Conservation (phyloP, 35 echinoderm and acorn worm genomes). For the Chiridota heheva region DNA sequence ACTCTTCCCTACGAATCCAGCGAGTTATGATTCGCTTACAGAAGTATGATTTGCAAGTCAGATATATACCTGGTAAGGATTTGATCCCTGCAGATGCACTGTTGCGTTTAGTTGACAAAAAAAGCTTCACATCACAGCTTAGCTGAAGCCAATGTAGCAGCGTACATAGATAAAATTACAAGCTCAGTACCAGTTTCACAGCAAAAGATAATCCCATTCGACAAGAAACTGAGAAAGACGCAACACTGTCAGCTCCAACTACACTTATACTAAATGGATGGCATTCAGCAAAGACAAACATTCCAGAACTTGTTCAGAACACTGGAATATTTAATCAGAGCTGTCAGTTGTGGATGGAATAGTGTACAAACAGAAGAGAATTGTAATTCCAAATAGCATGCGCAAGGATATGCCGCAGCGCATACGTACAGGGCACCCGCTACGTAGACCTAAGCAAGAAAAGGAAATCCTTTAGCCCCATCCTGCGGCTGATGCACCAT, state of each 20-base stretch:
- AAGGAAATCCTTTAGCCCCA: conserved; percentile 16
- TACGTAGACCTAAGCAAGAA: neutral
- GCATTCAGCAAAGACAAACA: neutral
- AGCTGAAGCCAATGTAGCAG: conserved; percentile 33
- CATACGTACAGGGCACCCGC: conserved; percentile 35
- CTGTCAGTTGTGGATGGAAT: neutral
- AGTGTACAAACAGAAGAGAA: conserved; percentile 1
- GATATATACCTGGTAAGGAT: conserved; percentile 22
- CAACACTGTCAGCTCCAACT: neutral
- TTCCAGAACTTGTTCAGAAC: neutral
- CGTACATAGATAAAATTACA: conserved; percentile 21
- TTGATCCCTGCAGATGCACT: conserved; percentile 26
- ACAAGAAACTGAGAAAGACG: conserved; percentile 13
- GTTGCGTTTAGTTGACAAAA: conserved; percentile 15
- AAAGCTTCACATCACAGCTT: conserved; percentile 7
- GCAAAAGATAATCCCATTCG: neutral
- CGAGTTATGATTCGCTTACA: conserved; percentile 10
- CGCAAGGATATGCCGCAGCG: conserved; percentile 17
- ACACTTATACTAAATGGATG: neutral
- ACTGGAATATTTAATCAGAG: conserved; percentile 18
- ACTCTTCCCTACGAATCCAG: conserved; percentile 18
- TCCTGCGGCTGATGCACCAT: neutral
- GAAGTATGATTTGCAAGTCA: conserved; percentile 9
- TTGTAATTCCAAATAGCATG: conserved; percentile 24
- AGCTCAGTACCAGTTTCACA: conserved; percentile 1